phyloP scores from a whole-genome alignment of 2,797 vertebrate genomes.

The Lithobates sylvaticus region DNA sequence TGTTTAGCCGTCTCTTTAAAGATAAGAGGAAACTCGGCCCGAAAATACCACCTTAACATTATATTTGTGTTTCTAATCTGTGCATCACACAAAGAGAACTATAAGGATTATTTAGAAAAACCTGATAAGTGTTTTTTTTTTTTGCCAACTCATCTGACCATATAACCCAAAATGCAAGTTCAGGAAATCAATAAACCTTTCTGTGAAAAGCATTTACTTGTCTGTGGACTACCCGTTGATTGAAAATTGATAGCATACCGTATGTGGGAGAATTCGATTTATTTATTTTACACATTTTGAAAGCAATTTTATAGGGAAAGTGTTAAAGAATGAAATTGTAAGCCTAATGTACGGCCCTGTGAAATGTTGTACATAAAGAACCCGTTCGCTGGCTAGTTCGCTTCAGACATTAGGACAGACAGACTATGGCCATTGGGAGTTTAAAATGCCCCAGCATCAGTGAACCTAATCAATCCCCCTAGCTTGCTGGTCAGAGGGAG shows the following conservation, averaged over 20 bases:
- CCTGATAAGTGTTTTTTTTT: neutral
- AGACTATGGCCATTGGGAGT: no score
- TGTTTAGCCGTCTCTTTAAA: slow-evolving; percentile 17
- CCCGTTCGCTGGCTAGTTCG: no score
- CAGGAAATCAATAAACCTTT: neutral
- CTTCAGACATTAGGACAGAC: no score
- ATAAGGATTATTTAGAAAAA: slow-evolving; percentile 2
- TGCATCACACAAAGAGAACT: neutral
- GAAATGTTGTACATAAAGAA: no score
- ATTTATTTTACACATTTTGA: no score
- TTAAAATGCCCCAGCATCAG: no score
- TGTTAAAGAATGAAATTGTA: no score
- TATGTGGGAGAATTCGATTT: neutral
- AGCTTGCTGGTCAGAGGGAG: no score
- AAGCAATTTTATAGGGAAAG: no score
- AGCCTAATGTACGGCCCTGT: no score
- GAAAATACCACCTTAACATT: slow-evolving; percentile 10
- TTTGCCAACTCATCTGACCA: neutral
- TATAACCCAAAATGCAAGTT: neutral
- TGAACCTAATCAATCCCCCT: no score
- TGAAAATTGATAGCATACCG: neutral
- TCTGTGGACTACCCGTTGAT: neutral
- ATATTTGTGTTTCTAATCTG: neutral
- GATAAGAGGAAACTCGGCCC: neutral
- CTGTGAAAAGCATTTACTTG: neutral